Evolutionary conservation across 2,113 vertebrate species (phyloP).

Genomic region (Baryphthengus martii): DNA sequence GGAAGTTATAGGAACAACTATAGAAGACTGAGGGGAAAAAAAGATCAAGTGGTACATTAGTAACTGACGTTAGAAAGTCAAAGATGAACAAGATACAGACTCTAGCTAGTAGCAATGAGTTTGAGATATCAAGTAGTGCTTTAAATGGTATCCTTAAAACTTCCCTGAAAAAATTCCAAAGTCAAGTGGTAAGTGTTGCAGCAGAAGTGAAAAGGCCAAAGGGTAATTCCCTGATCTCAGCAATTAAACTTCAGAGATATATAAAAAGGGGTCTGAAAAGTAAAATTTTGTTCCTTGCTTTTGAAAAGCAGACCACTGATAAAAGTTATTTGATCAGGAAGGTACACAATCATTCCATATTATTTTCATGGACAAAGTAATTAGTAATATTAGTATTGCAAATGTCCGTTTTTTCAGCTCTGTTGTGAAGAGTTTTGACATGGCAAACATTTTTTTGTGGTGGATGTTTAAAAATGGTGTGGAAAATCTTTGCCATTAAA

Average conservation of each 20-base stretch:
- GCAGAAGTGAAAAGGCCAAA: background rate
- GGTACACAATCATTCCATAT: background rate
- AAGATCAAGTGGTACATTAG: background rate
- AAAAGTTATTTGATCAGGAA: background rate
- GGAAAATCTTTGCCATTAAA: background rate
- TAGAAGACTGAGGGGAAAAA: background rate
- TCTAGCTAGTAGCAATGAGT: background rate
- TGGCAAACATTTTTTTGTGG: background rate
- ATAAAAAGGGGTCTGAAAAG: background rate
- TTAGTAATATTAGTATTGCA: background rate
- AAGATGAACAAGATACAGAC: background rate
- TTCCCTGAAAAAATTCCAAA: background rate
- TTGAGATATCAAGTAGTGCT: background rate
- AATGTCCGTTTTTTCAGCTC: background rate
- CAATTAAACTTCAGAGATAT: background rate
- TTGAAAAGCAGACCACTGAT: background rate
- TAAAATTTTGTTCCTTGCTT: background rate
- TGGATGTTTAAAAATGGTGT: background rate
- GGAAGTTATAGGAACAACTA: background rate
- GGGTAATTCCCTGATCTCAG: background rate
- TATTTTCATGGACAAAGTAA: background rate
- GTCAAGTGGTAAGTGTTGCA: background rate
- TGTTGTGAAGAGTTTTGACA: background rate
- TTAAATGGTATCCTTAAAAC: background rate
- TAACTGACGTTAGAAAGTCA: background rate